Evolutionary conservation across 1,140 invertebrate genomes (phyloP), one percentile per base, ranked within the genome.

Genomic region (Brachionus calyciflorus): DNA sequence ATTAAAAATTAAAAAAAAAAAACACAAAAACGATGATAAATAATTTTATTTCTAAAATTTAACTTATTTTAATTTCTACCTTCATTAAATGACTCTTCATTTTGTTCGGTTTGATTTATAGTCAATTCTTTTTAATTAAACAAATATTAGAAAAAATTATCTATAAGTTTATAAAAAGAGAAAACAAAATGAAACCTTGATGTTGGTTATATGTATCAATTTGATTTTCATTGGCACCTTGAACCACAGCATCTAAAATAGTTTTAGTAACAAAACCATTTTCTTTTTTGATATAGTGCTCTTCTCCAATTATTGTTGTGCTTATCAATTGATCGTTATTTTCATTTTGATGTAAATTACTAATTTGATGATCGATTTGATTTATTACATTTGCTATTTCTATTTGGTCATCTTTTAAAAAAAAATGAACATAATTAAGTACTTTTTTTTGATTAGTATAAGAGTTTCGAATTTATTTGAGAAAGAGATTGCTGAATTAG

Each of bases 1-100:
- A 21, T 30, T 24, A 40, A 65, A 65, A 65, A 65, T 12, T 44
- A 44, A 24, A 65, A 21, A 37, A 37, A 60, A 60, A 60, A 26
- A 60, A n/a, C n/a, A n/a, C n/a, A 26, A 60, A 60, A 60, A 60
- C 55, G 37, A 60, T 37, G 55, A 60, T 60, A 60, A 60, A 60
- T 60, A 60, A 60, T 60, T 65, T 44, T n/a, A 44, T 24, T 65
- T 65, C 40, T 65, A 65, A 65, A 24, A 65, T 65, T 46, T 40
- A 24, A 44, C 14, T 7, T 46, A 7, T 46, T 44, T 65, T 65
- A 65, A 65, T 65, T 65, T 65, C 40, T 44, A 65, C 55, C 55
- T 60, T 60, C 17, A 37, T 60, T 33, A 12, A 17, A 37, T 19
- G 55, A 17, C 12, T 60, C 55, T 33, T 60, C 28, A 37, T 60